These are phyloP conservation scores for Hypomecis atomaria DNA, from an alignment of 2,888 invertebrate genomes.

Conservation along the genomic window DNA sequence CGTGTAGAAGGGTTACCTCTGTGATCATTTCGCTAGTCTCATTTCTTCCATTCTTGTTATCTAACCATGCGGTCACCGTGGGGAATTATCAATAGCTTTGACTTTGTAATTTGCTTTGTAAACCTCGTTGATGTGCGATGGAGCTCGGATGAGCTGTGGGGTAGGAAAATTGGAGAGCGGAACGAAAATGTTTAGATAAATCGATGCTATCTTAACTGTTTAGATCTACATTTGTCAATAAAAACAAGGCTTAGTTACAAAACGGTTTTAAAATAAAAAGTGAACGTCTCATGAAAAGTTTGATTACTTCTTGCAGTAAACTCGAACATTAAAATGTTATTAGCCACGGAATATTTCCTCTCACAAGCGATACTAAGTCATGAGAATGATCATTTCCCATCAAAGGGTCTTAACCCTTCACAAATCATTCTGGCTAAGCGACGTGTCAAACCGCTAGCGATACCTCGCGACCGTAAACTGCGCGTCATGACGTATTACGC, in stretches of 20 bases:
- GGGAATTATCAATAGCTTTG: constrained; percentile 45
- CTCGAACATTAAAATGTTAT: constrained; percentile 29
- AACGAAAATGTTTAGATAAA: neutral
- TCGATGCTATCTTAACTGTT: no score
- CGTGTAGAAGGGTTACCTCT: constrained; percentile 75
- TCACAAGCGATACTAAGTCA: constrained; percentile 39
- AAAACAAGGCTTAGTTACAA: no score
- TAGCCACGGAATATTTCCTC: constrained; percentile 29
- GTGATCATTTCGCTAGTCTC: constrained; percentile 67
- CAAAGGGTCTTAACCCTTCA: constrained; percentile 63
- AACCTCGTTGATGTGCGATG: constrained; percentile 17
- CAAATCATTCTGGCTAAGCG: constrained; percentile 78
- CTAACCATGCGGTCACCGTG: constrained; percentile 58
- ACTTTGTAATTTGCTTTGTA: constrained; percentile 43
- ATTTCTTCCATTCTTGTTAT: constrained; percentile 71
- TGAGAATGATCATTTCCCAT: constrained; percentile 51
- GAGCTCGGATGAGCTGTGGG: constrained; percentile 16
- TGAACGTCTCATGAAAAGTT: neutral
- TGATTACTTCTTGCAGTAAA: constrained; percentile 9
- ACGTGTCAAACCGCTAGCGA: constrained; percentile 75
- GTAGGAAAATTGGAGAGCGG: constrained; percentile 16
- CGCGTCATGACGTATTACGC: constrained; percentile 73
- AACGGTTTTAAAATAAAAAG: no score
- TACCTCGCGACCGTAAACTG: constrained; percentile 75
- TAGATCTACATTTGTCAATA: no score